phyloP scores from a whole-genome alignment of 1,140 invertebrate species.

The Solen grandis region DNA sequence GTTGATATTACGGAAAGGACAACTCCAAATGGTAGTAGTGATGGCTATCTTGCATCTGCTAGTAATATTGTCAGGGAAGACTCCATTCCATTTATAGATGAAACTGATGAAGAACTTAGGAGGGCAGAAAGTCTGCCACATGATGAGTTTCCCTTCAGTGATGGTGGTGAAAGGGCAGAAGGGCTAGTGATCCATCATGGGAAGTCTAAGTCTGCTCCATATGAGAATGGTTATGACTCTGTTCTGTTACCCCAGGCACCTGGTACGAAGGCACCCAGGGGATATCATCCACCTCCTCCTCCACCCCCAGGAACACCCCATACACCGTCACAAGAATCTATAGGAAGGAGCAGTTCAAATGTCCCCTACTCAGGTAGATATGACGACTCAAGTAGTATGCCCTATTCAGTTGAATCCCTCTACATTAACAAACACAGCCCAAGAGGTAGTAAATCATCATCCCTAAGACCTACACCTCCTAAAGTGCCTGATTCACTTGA shows the following conservation, averaged over 20 bases:
- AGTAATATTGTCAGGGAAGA: conserved; percentile 39
- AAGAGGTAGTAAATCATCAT: too few relatives aligned
- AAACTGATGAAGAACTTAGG: conserved; percentile 36
- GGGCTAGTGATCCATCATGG: conserved; percentile 18
- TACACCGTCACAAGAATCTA: conserved; percentile 16
- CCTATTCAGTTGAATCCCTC: neutral
- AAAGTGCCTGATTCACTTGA: neutral
- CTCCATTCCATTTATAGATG: conserved; percentile 51
- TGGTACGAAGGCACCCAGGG: neutral
- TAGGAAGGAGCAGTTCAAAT: neutral
- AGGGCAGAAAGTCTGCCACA: conserved; percentile 46
- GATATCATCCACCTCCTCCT: conserved; percentile 17
- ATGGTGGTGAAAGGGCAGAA: neutral
- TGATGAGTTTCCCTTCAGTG: conserved; percentile 1
- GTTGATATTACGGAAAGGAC: conserved; percentile 28
- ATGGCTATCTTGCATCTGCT: conserved; percentile 24
- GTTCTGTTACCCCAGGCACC: neutral
- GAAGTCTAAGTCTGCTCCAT: conserved; percentile 35
- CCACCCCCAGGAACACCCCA: conserved; percentile 46
- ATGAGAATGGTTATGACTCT: neutral
- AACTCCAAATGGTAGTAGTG: conserved; percentile 33
- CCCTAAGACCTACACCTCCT: too few relatives aligned
- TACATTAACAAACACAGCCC: too few relatives aligned
- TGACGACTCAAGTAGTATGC: neutral
- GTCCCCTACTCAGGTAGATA: neutral